These are phyloP conservation scores for Ephialtes manifestator DNA, from an alignment of 2,888 invertebrate species.

Conservation along the genomic window DNA sequence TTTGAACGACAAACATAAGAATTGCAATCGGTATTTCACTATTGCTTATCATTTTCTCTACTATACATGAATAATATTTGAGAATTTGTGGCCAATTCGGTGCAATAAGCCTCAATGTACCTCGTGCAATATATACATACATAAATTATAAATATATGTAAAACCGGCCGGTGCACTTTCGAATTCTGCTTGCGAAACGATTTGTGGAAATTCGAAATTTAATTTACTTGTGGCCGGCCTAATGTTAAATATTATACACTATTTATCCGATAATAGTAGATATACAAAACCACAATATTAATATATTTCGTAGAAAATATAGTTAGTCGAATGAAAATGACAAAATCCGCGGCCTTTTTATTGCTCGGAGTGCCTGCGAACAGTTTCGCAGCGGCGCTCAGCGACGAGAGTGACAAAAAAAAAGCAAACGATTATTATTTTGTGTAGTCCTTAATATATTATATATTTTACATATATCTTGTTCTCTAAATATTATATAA, in stretches of 20 bases:
- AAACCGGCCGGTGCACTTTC: constrained; percentile 46
- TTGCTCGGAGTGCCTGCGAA: not conserved
- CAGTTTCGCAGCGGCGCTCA: not conserved
- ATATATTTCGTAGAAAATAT: constrained; percentile 72
- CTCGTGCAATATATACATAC: constrained; percentile 69
- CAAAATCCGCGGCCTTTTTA: constrained; percentile 50
- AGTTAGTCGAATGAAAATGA: constrained; percentile 68
- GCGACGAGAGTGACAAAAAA: constrained; percentile 2
- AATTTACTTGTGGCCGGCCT: constrained; percentile 40
- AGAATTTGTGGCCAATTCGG: constrained; percentile 62
- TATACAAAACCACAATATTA: constrained; percentile 68
- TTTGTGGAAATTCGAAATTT: constrained; percentile 42
- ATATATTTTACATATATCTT: constrained; percentile 38
- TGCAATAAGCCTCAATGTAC: constrained; percentile 67
- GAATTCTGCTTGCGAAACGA: constrained; percentile 47
- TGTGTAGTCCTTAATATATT: constrained; percentile 52
- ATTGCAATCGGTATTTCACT: constrained; percentile 52
- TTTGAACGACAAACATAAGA: constrained; percentile 37
- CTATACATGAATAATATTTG: constrained; percentile 33
- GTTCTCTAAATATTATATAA: constrained; percentile 53
- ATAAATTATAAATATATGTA: constrained; percentile 30
- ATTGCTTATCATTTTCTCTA: constrained; percentile 42
- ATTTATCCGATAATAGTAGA: constrained; percentile 61
- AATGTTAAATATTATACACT: constrained; percentile 34
- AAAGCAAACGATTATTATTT: constrained; percentile 37